phyloP scores from a whole-genome alignment of 2,888 invertebrate genomes.

The Xanthia icteritia region DNA sequence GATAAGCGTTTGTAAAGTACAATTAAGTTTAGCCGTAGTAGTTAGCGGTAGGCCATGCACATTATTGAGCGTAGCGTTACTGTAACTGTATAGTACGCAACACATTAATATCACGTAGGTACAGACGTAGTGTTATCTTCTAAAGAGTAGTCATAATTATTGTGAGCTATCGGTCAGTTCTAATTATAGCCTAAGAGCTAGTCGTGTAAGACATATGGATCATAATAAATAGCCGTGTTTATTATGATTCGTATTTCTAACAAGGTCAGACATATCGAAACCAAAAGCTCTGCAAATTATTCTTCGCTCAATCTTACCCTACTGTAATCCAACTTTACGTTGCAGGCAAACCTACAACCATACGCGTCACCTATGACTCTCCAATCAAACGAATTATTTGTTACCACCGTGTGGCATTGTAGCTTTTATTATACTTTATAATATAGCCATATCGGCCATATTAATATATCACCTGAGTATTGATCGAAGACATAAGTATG shows the following conservation, averaged over 20 bases:
- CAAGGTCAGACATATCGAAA: neutral
- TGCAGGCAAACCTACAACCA: neutral
- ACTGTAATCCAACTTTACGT: neutral
- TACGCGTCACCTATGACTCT: slow-evolving; percentile 5
- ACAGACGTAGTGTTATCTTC: neutral
- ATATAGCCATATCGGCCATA: neutral
- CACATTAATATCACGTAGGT: too few relatives aligned
- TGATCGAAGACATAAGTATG: slow-evolving; percentile 30
- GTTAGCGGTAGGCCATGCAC: neutral
- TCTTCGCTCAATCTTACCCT: neutral
- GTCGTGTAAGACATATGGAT: neutral
- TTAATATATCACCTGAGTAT: neutral
- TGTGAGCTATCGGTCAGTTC: neutral
- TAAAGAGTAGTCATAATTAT: neutral
- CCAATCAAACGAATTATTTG: slow-evolving; percentile 28
- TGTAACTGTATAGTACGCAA: neutral
- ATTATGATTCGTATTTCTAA: neutral
- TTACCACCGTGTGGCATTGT: neutral
- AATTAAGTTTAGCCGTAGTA: neutral
- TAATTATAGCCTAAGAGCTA: neutral
- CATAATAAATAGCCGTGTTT: neutral
- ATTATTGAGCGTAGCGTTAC: neutral
- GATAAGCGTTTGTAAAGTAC: neutral
- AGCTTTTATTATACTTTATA: neutral
- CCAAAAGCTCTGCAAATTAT: neutral